Base-by-base conservation (phyloP, 1,140 invertebrate species). In the Phymorhynchus buccinoides region DNA sequence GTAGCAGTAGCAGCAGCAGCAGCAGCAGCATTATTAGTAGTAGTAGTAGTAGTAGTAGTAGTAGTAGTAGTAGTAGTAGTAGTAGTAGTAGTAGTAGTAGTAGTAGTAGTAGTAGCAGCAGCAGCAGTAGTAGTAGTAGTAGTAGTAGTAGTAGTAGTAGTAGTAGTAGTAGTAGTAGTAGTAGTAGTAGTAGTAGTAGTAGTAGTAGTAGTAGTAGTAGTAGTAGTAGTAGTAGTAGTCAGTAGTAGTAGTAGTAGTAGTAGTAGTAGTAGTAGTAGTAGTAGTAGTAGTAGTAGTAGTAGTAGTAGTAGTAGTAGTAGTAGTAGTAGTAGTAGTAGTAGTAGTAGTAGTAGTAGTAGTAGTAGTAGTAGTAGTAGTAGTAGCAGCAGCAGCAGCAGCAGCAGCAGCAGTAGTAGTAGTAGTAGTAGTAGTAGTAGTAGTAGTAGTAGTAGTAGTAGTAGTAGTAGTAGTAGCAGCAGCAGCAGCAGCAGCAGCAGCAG, bases 91-190 rank as follows among this genome's bases (percentile, higher is more conserved):
- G 56, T 18, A 66, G 56, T 18, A 66, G 56, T 66, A 66, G 56
- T 66, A 66, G 56, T 18, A 30, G 56, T 66, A 66, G 56, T 66
- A 66, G 56, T 66, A 66, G 56, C 56, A 66, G 56, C 30, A 66
- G 56, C 30, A 66, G 56, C 30, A 66, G 56, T 66, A 66, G 56
- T 66, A 66, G 56, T 66, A 66, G 56, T 66, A 66, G 56, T 66
- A 66, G 56, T 66, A 66, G 56, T 66, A 66, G 56, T 66, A 66
- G 56, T 66, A 66, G 56, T 66, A 66, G 56, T 66, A 66, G 56
- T 66, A 66, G 56, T 66, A 66, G 56, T 66, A 66, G 56, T 66
- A 66, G 56, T 66, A 66, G 56, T 66, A 66, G 56, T 66, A 66
- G 56, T 66, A 30, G 56, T 66, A 16, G 56, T 66, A 16, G 56